Evolutionary conservation across 2,113 vertebrate genomes (phyloP).

Genomic region (Tichodroma muraria): DNA sequence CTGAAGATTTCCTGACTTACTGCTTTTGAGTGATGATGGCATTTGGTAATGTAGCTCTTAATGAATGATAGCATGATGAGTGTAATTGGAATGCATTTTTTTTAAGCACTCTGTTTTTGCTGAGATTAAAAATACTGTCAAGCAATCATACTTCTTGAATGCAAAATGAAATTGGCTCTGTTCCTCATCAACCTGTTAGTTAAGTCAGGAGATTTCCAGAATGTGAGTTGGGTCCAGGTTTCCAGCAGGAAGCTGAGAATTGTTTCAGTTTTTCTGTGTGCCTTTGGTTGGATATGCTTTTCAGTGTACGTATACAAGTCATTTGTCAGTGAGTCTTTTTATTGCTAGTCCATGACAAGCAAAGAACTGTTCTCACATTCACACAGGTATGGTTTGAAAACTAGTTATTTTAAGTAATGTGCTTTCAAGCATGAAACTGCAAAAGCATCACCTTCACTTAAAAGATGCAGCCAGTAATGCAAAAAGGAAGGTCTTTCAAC

Average conservation of each 20-base stretch:
- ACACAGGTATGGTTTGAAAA: background rate
- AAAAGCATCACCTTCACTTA: background rate
- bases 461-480: background rate
- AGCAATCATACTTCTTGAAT: background rate
- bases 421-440: background rate
- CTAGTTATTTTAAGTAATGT: background rate
- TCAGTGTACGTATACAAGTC: background rate
- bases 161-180: background rate
- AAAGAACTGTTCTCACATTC: background rate
- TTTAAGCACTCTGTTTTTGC: background rate
- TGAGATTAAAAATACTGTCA: background rate
- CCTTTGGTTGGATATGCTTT: background rate
- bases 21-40: slow-evolving; percentile 16
- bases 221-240: background rate
- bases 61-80: background rate
- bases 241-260: background rate
- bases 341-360: background rate
- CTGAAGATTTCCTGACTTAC: slow-evolving; percentile 32
- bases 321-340: background rate
- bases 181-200: background rate
- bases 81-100: slow-evolving; percentile 26
- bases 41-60: slow-evolving; percentile 30
- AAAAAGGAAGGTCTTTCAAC: background rate
- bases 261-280: background rate
- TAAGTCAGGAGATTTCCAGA: background rate